These are phyloP conservation scores for Dicyrtomina minuta DNA, from an alignment of 2,888 invertebrate species.

Conservation along the genomic window DNA sequence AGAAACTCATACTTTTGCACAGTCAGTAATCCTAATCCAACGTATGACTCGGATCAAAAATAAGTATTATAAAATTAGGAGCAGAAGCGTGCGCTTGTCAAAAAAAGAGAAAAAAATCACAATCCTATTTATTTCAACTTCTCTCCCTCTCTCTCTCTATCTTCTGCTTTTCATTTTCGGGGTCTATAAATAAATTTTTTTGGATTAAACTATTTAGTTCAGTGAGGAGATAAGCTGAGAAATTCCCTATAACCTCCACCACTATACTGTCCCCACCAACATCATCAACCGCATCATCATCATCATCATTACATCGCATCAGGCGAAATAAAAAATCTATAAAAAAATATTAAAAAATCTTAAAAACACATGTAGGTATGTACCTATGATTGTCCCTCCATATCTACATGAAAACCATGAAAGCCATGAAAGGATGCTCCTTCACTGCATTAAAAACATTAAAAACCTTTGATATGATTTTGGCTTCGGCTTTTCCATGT, in stretches of 20 bases:
- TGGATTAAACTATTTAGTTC: conserved; percentile 29
- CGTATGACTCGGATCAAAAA: conserved; percentile 1
- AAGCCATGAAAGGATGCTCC: no score
- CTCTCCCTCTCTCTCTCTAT: not conserved
- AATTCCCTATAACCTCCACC: not conserved
- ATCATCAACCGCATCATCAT: not conserved
- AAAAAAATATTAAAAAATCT: not conserved
- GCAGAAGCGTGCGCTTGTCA: conserved; percentile 26
- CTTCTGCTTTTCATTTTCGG: conserved; percentile 6
- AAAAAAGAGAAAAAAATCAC: conserved; percentile 29
- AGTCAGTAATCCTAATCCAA: no score
- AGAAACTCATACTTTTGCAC: no score
- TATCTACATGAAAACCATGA: no score
- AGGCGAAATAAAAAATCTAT: conserved; percentile 1
- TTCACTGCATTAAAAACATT: no score
- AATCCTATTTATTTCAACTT: conserved; percentile 15
- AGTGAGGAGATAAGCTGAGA: not conserved
- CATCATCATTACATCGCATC: not conserved
- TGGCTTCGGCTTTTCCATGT: not conserved
- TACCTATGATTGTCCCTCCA: no score
- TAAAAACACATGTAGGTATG: not conserved
- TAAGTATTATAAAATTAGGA: conserved; percentile 10
- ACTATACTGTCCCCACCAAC: not conserved
- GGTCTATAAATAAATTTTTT: conserved; percentile 23
- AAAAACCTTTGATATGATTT: no score